Conservation (phyloP, 2,888 invertebrate species). For the Lithophane leautieri region DNA sequence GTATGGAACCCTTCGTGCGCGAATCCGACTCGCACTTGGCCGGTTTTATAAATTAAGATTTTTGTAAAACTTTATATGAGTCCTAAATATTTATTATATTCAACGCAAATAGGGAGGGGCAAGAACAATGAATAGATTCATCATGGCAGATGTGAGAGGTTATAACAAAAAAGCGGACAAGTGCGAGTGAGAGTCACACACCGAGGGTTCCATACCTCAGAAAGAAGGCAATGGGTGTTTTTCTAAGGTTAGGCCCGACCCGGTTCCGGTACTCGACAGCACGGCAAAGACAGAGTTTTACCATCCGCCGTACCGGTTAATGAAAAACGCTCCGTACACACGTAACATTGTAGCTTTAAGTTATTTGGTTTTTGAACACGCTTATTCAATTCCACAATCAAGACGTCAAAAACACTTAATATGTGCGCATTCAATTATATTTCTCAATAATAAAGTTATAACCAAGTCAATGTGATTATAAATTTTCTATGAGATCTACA, state of each 20-base stretch:
- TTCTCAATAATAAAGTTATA: conserved; percentile 22
- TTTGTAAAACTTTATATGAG: no score
- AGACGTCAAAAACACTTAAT: background rate
- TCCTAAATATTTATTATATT: no score
- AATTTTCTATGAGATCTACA: background rate
- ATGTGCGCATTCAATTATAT: conserved; percentile 19
- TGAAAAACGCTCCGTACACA: background rate
- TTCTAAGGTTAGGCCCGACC: background rate
- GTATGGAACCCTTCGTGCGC: no score
- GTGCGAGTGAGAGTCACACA: background rate
- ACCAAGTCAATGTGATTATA: conserved; percentile 10
- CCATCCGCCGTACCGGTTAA: no score
- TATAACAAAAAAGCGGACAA: background rate
- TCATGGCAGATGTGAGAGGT: no score
- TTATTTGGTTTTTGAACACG: conserved; percentile 1
- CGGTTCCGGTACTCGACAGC: background rate
- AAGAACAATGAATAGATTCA: no score
- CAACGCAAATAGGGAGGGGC: no score
- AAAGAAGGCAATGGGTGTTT: background rate
- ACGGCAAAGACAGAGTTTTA: background rate
- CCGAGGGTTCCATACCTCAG: background rate
- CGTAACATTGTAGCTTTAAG: background rate
- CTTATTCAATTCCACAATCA: conserved; percentile 31
- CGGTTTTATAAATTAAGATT: no score
- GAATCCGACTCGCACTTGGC: no score